Base-by-base conservation (phyloP, 2,888 invertebrate species). In the Xiphydria camelus region DNA sequence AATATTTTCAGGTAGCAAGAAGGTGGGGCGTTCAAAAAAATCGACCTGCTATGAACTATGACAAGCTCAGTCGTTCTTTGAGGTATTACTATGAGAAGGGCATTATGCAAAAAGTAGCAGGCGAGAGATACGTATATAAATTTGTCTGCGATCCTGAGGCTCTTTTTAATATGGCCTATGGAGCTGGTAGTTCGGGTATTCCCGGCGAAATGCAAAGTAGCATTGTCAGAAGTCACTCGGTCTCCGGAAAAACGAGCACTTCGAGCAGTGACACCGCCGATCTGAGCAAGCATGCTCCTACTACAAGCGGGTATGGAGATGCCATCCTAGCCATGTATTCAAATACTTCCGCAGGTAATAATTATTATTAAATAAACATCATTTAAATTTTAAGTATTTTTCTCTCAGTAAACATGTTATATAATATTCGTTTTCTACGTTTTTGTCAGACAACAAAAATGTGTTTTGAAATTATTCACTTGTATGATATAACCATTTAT, bases 1-100 rank as follows among this genome's bases (percentile, higher is more conserved):
- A n/a, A n/a, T 12, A 4, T 35, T 62, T 70, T 14, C 73, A 91
- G 91, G 95, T 95, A 52, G 96, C 95, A 2, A 81, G 95, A 10
- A 82, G 94, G 17, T 96, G 96, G 96, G 96, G 96, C 1, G 86
- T 94, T 4, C 95, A 95, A 77, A 96, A 96, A 78, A 96, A 96
- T 78, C 81, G 95, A 0, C 95, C 95, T 0, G 95, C 95, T 0
- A 96, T 96, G 96, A 96, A 96, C 78, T 96, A 96, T 71, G 96
- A 96, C 76, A 96, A 96, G 75, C 78, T 96, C 35, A 94, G 94
- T 25, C 82, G 96, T 4, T 95, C 95, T 0, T 80, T 96, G 26
- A 83, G 96, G n/a, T 96, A 96, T 67, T 96, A 96, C 73, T 96
- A 96, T 73, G 95, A 96, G 76, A 96, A 96, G 73, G 95, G 95